Evolutionary conservation across 2,113 vertebrate genomes (phyloP).

Genomic region (Ramphastos sulfuratus): DNA sequence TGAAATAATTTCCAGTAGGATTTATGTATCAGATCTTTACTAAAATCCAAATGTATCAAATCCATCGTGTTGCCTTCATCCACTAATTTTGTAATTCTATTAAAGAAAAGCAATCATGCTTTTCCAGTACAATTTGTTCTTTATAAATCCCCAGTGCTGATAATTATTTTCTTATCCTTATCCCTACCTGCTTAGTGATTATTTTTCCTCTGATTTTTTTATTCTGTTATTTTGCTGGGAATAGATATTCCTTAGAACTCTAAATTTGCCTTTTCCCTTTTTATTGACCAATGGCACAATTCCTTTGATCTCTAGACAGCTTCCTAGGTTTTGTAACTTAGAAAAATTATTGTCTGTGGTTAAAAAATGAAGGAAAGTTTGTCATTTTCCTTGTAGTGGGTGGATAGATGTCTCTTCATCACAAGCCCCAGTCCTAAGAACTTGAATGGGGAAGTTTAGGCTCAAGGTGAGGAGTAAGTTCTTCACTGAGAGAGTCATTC

Average conservation of each 20-base stretch:
- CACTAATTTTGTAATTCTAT: conserved; percentile 61
- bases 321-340: neutral
- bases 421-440: neutral
- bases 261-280: neutral
- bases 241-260: neutral
- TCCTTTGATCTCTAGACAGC: neutral
- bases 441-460: no score
- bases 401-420: neutral
- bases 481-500: no score
- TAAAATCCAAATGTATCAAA: conserved; percentile 51
- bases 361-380: neutral
- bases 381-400: neutral
- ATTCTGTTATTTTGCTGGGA: neutral
- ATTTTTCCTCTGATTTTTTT: neutral
- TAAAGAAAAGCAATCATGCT: neutral
- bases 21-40: conserved; percentile 55
- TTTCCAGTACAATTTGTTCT: conserved; percentile 8
- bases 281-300: neutral
- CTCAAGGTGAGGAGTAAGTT: no score
- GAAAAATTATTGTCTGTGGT: neutral
- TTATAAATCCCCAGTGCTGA: neutral
- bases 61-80: neutral
- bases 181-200: neutral
- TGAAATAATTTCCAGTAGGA: conserved; percentile 52
- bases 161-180: conserved; percentile 13